phyloP scores from a whole-genome alignment of 2,888 invertebrate genomes.

The Agrochola lychnidis region DNA sequence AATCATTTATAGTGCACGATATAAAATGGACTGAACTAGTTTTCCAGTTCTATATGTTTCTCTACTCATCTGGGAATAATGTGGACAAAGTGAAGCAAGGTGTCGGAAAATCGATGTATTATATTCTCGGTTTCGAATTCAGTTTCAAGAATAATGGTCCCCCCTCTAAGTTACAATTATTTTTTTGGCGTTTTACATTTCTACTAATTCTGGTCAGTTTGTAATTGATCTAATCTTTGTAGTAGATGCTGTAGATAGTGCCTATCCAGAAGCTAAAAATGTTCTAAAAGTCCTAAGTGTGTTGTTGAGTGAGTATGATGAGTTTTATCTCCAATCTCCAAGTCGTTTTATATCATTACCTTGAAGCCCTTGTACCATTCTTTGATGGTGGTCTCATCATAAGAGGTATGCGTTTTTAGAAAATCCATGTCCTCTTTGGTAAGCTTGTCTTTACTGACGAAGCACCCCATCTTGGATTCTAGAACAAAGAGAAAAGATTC shows the following conservation, averaged over 20 bases:
- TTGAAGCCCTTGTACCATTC: conserved; percentile 99
- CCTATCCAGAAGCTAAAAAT: not conserved
- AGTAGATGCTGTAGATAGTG: not conserved
- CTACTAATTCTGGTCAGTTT: not conserved
- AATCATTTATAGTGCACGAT: conserved; percentile 28
- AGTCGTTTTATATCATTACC: conserved; percentile 91
- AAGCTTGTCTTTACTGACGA: conserved; percentile 98
- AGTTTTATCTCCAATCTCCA: not conserved
- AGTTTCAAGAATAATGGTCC: not conserved
- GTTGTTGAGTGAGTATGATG: not conserved
- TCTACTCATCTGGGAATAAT: conserved; percentile 3
- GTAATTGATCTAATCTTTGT: not conserved
- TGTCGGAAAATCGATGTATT: not conserved
- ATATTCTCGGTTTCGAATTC: not conserved
- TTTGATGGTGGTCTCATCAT: conserved; percentile 99
- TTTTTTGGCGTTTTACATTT: not conserved
- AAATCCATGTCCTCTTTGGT: conserved; percentile 99
- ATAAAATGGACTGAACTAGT: conserved; percentile 8
- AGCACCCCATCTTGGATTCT: conserved; percentile 95
- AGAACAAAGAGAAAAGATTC: conserved; percentile 75
- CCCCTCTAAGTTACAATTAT: not conserved
- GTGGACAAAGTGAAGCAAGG: conserved; percentile 1
- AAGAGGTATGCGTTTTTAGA: conserved; percentile 99
- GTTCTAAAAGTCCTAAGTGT: not conserved
- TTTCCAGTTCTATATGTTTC: conserved; percentile 15